A percentile compares a stretch with the other conserved stretches of the same genome.
Conservation (phyloP, 2,797 vertebrate genomes). For the Choloepus didactylus region DNA sequence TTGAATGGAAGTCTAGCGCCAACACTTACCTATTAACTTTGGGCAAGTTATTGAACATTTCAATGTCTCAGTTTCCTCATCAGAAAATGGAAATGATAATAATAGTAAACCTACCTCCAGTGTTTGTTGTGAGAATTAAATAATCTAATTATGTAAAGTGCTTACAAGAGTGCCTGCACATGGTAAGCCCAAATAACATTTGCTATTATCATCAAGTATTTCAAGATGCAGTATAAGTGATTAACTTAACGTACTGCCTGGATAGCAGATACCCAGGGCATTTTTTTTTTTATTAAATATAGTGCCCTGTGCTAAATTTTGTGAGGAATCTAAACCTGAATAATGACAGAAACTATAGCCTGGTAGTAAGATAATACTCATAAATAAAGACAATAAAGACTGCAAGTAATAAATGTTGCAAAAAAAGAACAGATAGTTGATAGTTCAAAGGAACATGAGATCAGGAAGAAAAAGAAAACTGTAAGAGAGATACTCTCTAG, state of each 20-base stretch:
- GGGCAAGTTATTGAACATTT: not conserved
- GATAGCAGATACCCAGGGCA: not conserved
- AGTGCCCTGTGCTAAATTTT: not conserved
- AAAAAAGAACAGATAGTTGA: constrained; percentile 36
- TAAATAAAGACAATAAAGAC: not conserved
- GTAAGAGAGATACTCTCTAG: not conserved
- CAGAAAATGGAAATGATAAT: constrained; percentile 47
- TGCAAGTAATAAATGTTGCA: not conserved
- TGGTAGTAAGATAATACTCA: constrained; percentile 36
- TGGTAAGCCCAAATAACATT: not conserved
- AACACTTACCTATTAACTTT: not conserved
- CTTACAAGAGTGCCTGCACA: not conserved
- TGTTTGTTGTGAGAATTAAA: not conserved
- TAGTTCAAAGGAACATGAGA: not conserved
- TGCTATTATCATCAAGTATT: constrained; percentile 32
- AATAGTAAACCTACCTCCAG: not conserved
- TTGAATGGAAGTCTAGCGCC: not conserved
- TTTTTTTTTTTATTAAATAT: constrained; percentile 26
- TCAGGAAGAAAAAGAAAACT: not conserved
- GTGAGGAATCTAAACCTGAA: not conserved
- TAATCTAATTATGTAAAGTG: constrained; percentile 37
- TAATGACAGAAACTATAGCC: not conserved
- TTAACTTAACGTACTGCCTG: not conserved
- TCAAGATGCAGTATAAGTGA: not conserved
- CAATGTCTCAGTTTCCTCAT: constrained; percentile 33